Evolutionary conservation across 1,140 invertebrate genomes (phyloP), one percentile per base, ranked within the genome.

Genomic region (Teleogryllus occipitalis): DNA sequence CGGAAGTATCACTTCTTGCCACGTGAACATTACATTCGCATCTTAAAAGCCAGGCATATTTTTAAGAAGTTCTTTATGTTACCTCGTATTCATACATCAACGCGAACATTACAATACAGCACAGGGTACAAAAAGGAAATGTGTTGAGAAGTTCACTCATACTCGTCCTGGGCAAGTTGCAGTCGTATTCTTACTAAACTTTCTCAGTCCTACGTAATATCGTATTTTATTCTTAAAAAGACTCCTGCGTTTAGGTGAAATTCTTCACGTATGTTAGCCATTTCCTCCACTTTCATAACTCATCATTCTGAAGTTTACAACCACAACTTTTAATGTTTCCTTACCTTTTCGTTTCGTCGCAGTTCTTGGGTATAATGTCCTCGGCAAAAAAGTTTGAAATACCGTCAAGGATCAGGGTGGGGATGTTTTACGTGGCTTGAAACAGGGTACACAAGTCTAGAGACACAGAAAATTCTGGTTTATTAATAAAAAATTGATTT

Each of bases 401-500:
- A 18, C 18, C 18, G 2, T 65, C 18, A 65, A 65, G 54, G 54
- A 65, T 14, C 10, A 18, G 10, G 10, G 54, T 10, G 10, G 10
- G 54, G 54, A 14, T 14, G 54, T 14, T 14, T 14, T 65, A 65
- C 54, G 18, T 65, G 54, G 10, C 7, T 14, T 65, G 18, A 65
- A 18, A 65, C 54, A 3, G 10, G 10, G 18, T 18, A 65, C 54
- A 65, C 10, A 65, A 65, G 18, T 65, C 10, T 65, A 65, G 54
- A 65, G 54, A 65, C 54, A 65, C 54, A 65, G 54, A 18, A 65
- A 65, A 65, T 65, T 65, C 54, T 65, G 54, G 54, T 65, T 65
- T 65, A 65, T 65, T 65, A 18, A 65, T 65, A 65, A 65, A 65
- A 65, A 65, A 65, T 65, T 65, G 54, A 65, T 65, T 3, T 65